Evolutionary conservation across 1,140 invertebrate genomes (phyloP).

Genomic region (Pseudomyrmex flavicornis): DNA sequence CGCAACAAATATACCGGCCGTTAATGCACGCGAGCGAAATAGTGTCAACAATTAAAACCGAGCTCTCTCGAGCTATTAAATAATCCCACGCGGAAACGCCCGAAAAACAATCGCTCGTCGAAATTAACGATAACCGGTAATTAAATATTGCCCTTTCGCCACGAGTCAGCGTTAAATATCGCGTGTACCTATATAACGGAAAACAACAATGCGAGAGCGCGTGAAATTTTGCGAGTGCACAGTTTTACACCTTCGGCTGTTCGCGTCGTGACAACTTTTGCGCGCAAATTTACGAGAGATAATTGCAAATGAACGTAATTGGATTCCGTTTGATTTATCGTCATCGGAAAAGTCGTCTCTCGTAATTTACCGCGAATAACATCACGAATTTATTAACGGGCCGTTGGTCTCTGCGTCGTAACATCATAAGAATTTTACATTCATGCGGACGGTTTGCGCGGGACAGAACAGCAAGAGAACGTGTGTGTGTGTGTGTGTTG

Average conservation of each 20-base stretch:
- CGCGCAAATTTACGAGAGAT: neutral
- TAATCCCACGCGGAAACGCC: neutral
- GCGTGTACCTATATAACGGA: neutral
- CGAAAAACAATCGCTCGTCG: neutral
- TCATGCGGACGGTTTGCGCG: neutral
- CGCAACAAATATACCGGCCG: slow-evolving; percentile 31
- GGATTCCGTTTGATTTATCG: slow-evolving; percentile 21
- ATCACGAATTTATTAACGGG: slow-evolving; percentile 24
- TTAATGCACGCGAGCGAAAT: slow-evolving; percentile 31
- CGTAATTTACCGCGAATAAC: slow-evolving; percentile 26
- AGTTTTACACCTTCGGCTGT: neutral
- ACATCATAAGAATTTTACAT: slow-evolving; percentile 54
- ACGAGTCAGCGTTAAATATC: neutral
- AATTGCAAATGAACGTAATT: slow-evolving; percentile 30
- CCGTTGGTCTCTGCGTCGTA: neutral
- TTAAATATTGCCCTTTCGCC: slow-evolving; percentile 16
- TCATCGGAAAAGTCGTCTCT: neutral
- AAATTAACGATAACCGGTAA: slow-evolving; percentile 38
- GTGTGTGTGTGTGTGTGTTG: neutral
- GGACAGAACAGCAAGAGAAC: neutral
- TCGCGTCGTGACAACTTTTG: neutral
- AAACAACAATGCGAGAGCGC: slow-evolving; percentile 16
- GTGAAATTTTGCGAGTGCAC: neutral
- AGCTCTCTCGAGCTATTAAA: slow-evolving; percentile 13
- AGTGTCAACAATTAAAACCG: slow-evolving; percentile 32